Percentiles rank a stretch among this genome's conserved stretches.
phyloP scores from a whole-genome alignment of 2,888 invertebrate species.

The Aspidapion aeneum region DNA sequence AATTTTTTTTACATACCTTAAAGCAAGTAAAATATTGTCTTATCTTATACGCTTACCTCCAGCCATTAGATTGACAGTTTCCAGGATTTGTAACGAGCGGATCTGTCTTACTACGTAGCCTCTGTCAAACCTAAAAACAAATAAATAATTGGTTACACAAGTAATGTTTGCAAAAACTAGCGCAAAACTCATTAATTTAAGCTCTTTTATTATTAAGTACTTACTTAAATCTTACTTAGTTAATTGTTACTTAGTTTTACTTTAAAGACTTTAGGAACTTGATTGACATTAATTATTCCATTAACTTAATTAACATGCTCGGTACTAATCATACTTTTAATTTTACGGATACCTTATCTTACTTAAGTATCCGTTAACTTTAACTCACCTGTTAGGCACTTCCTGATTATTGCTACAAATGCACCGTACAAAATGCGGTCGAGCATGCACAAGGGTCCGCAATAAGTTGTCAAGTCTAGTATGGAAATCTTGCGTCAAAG shows the following conservation, averaged over 20 bases:
- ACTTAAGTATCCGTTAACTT: not conserved
- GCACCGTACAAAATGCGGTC: conserved; percentile 93
- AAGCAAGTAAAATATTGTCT: too few species aligned
- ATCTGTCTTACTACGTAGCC: conserved; percentile 83
- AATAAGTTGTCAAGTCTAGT: conserved; percentile 88
- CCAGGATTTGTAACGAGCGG: conserved; percentile 80
- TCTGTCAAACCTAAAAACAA: conserved; percentile 62
- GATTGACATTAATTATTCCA: too few species aligned
- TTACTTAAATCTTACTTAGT: too few species aligned
- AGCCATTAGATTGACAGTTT: conserved; percentile 94
- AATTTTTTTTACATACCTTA: too few species aligned
- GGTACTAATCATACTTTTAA: not conserved
- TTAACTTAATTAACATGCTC: too few species aligned
- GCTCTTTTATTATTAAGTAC: too few species aligned
- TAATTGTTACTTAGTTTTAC: too few species aligned
- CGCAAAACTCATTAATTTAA: too few species aligned
- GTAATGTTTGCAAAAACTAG: too few species aligned
- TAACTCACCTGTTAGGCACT: conserved; percentile 58
- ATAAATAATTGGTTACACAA: not conserved
- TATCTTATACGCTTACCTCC: too few species aligned
- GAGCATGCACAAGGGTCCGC: conserved; percentile 86
- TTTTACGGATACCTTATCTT: not conserved
- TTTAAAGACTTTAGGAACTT: too few species aligned
- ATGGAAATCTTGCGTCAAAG: conserved; percentile 93
- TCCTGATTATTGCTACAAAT: conserved; percentile 84